A percentile compares a stretch with the other conserved stretches of the same genome.
Conservation (phyloP, 2,797 vertebrate species). For the Falco biarmicus region DNA sequence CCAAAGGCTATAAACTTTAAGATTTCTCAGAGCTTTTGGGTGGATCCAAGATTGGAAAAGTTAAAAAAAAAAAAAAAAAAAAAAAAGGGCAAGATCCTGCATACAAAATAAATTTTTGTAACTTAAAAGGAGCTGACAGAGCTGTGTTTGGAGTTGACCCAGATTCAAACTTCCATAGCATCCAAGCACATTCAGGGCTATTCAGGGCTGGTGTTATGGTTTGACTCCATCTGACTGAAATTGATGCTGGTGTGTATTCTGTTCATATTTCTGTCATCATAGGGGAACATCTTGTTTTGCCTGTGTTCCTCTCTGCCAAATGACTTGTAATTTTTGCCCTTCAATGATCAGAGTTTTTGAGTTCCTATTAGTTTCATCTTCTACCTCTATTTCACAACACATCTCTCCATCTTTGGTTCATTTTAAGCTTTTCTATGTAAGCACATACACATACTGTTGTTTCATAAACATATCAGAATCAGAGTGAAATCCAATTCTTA, state of each 20-base stretch:
- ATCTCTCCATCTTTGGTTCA: background rate
- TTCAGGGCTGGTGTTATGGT: background rate
- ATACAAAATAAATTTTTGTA: background rate
- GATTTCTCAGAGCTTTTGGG: background rate
- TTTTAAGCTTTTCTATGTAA: background rate
- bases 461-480: background rate
- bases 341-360: background rate
- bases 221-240: background rate
- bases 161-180: background rate
- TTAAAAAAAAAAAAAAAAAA: background rate
- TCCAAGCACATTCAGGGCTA: slow-evolving; percentile 1
- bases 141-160: background rate
- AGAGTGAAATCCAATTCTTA: background rate
- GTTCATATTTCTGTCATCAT: background rate
- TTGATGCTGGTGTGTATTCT: background rate
- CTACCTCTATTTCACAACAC: background rate
- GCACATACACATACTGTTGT: background rate
- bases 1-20: slow-evolving; percentile 29
- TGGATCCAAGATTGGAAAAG: background rate
- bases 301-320: background rate
- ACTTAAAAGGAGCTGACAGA: background rate
- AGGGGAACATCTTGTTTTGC: background rate
- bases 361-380: background rate
- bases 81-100: background rate
- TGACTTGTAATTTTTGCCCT: background rate